Base-by-base conservation (phyloP, 1,140 invertebrate genomes). In the Holcopasites calliopsidis region DNA sequence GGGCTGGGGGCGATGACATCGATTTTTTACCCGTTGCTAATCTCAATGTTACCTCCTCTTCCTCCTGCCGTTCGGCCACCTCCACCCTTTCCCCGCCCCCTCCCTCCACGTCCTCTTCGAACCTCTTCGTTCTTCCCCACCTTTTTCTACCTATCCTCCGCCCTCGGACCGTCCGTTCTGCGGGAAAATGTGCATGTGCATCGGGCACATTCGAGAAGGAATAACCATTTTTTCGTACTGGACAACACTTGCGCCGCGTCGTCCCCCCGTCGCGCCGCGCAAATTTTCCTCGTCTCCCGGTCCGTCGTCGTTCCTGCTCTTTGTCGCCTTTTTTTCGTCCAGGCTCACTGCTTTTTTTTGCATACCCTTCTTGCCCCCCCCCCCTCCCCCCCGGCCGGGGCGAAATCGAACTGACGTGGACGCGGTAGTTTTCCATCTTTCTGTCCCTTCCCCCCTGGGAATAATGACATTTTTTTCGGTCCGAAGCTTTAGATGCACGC, bases 21-120 rank as follows among this genome's bases (percentile, higher is more conserved):
- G 87, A 88, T 88, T 88, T 88, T 88, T 88, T 88, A 88, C 86
- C 85, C 87, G 82, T 86, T 87, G 86, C 81, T 85, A 87, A 88
- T 86, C 85, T 88, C 87, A 81, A 84, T 86, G 77, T 87, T 86
- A 86, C 82, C 82, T 85, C 58, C 64, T 77, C 69, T 69, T 55
- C 69, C 64, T 73, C 74, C 66, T 65, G 58, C 68, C 81, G 70
- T 66, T 80, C 78, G 70, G 75, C 57, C 79, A 73, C 66, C 66
- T 79, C 79, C 42, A 73, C 64, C 71, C n/a, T 74, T 47, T 73
- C 69, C 55, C 75, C 21, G 1, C 35, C 38, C 10, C 35, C n/a
- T 13, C 64, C 78, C 23, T 26, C n/a, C 40, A 42, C 64, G 50
- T n/a, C 11, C 31, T 42, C 62, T 21, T 21, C 49, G 26, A 8